phyloP scores from a whole-genome alignment of 2,113 vertebrate species.

The Brevimyrus niger region DNA sequence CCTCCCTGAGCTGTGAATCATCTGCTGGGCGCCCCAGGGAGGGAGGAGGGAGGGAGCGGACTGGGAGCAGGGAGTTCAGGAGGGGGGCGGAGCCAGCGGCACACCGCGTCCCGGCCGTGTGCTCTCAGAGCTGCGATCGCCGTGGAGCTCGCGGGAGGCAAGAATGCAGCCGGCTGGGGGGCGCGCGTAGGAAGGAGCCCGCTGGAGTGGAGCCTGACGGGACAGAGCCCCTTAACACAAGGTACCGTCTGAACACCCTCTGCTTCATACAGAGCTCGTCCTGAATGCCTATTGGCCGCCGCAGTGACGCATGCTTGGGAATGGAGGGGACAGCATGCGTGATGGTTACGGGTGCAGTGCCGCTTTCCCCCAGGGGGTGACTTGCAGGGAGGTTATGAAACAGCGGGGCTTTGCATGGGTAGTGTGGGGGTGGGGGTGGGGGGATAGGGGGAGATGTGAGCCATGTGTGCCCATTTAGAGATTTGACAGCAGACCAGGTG shows the following conservation, averaged over 20 bases:
- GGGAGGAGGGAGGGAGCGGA: background rate
- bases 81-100: background rate
- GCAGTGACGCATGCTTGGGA: background rate
- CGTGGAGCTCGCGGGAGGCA: background rate
- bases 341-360: background rate
- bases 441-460: background rate
- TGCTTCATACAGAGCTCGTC: background rate
- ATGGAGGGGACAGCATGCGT: background rate
- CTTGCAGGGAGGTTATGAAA: background rate
- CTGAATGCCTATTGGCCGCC: background rate
- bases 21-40: background rate
- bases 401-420: background rate
- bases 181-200: background rate
- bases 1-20: background rate
- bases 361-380: background rate
- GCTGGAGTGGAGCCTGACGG: background rate
- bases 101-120: background rate
- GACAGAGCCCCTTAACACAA: background rate
- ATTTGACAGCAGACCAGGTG: background rate
- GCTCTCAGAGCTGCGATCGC: background rate
- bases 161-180: background rate
- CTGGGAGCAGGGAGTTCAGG: background rate
- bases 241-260: background rate
- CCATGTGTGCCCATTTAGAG: background rate
- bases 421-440: background rate